Base-by-base conservation (phyloP, 2,888 invertebrate species). In the Perdita meconis region DNA sequence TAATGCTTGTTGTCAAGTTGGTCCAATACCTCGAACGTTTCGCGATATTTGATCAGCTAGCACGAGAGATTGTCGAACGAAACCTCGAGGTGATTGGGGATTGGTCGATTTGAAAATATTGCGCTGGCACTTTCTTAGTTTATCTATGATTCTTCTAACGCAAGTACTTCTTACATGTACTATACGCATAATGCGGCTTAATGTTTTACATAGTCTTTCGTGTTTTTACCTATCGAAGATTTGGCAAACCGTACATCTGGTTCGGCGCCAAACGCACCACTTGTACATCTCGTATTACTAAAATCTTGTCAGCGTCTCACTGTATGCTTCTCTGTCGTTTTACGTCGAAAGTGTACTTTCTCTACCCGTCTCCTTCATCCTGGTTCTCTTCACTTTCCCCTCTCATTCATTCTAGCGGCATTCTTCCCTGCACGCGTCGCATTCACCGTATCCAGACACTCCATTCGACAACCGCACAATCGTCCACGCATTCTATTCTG, bases 201-300 rank as follows among this genome's bases (percentile, higher is more conserved):
- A 84, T 88, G 78, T 79, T 85, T 84, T 73, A 84, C 69, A 84
- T 80, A 81, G 72, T 73, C 67, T 82, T 81, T 73, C 80, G 71
- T 79, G 65, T 71, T 71, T 80, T 72, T 68, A 78, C 72, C 68
- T 78, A 78, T 72, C 51, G 80, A 80, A 88, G 86, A 89, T 88
- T 89, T 89, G 89, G 89, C 89, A 88, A 88, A 82, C 72, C 87
- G 88, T 85, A 88, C 85, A 87, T 83, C 87, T 88, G 87, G 83
- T 86, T 82, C 78, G 83, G 69, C 84, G 82, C 83, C 61, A 47
- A 64, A 26, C 71, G 81, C 80, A 84, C 80, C 59, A 84, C 76
- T 73, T 84, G 81, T 72, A 53, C 70, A 68, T 79, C 74, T 74
- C 78, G 74, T 77, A 82, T 82, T 71, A 72, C 72, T 55, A 82